Evolutionary conservation across 2,113 vertebrate species (phyloP).

Genomic region (Pelmatolapia mariae): DNA sequence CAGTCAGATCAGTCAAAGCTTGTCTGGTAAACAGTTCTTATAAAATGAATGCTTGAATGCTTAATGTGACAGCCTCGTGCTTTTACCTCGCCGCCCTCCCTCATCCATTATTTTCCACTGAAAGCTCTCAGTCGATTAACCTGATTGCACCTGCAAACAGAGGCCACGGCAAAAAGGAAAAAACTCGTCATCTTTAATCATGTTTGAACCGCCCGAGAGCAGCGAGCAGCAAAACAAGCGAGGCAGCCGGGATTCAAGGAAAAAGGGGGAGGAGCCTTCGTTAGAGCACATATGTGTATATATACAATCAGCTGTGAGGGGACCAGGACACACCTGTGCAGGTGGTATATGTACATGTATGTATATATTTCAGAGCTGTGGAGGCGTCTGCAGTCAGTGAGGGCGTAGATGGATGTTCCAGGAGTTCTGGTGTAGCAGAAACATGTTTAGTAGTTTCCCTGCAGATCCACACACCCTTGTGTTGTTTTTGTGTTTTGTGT

Average conservation of each 20-base stretch:
- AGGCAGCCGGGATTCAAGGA: neutral
- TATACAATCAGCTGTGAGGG: neutral
- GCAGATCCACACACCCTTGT: neutral
- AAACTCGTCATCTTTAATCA: neutral
- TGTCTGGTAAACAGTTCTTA: neutral
- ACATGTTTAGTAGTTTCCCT: neutral
- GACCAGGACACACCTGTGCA: neutral
- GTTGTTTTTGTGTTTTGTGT: neutral
- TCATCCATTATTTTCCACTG: neutral
- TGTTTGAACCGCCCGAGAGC: neutral
- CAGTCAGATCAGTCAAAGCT: neutral
- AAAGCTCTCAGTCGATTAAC: constrained; percentile 16
- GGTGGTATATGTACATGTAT: neutral
- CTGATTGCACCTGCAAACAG: constrained; percentile 20
- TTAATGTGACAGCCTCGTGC: neutral
- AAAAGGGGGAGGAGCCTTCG: accelerated
- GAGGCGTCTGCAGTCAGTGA: neutral
- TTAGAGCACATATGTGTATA: neutral
- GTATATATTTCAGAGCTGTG: neutral
- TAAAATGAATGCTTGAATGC: neutral
- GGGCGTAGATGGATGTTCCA: neutral
- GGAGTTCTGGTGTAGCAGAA: neutral
- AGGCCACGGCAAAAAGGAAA: neutral
- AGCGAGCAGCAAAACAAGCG: neutral
- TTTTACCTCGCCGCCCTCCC: no score